Conservation (phyloP, 2,113 vertebrate species). For the Pleuronectes platessa region DNA sequence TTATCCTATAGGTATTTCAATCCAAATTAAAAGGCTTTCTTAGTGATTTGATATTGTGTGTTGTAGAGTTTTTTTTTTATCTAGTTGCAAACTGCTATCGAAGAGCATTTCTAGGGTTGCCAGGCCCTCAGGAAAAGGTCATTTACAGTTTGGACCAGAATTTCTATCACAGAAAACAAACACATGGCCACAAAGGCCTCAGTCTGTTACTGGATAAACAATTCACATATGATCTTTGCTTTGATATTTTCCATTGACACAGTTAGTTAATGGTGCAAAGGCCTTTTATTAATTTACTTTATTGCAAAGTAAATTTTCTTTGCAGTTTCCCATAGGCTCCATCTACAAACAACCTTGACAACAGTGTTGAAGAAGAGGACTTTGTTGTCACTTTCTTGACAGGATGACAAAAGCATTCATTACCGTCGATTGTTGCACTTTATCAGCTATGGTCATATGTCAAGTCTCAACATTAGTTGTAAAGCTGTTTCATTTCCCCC, state of each 20-base stretch:
- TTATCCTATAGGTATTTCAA: background rate
- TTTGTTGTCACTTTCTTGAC: conserved; percentile 6
- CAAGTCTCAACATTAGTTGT: background rate
- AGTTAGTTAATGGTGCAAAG: conserved; percentile 42
- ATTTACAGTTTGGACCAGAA: background rate
- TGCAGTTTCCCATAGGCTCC: too few relatives aligned
- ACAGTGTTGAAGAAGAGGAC: background rate
- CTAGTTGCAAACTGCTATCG: background rate
- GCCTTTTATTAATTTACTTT: too few relatives aligned
- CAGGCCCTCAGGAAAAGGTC: too few relatives aligned
- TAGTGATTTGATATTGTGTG: background rate
- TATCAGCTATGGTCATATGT: background rate
- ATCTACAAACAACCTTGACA: background rate
- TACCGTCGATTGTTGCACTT: conserved; percentile 37
- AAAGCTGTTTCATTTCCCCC: conserved; percentile 45
- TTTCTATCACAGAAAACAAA: background rate
- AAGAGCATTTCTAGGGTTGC: background rate
- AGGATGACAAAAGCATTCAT: background rate
- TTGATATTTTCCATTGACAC: background rate
- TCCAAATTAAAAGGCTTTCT: background rate
- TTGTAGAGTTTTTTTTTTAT: background rate
- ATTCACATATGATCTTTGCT: background rate
- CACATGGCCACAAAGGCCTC: background rate
- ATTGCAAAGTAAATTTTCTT: too few relatives aligned
- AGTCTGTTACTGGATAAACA: background rate